Percentiles rank a stretch among this genome's conserved stretches.
Conservation (phyloP, 1,140 invertebrate genomes). For the Drosophila guanche region DNA sequence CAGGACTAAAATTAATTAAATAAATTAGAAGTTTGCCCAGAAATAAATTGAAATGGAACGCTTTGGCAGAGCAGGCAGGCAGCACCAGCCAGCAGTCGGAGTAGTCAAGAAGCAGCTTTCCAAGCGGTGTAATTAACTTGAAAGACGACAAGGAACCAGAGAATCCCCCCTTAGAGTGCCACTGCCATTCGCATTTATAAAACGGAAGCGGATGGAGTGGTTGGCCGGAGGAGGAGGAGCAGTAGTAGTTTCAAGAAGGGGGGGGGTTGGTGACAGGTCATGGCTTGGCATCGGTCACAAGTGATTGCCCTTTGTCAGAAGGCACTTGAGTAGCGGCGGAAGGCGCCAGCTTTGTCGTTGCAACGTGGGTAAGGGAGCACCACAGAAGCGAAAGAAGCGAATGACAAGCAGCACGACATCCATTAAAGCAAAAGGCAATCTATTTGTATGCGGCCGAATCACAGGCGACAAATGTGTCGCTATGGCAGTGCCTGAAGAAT, state of each 20-base stretch:
- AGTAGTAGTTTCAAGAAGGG: too few relatives aligned
- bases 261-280: conserved; percentile 15
- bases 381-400: conserved; percentile 16
- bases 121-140: conserved; percentile 55
- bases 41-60: conserved; percentile 63
- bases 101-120: background rate
- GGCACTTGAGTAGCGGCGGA: conserved; percentile 48
- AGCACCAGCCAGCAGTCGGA: background rate
- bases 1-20: conserved; percentile 61
- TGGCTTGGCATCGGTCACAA: conserved; percentile 54
- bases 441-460: background rate
- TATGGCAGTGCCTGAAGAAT: conserved; percentile 15
- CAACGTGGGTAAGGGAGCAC: conserved; percentile 15
- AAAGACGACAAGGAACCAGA: background rate
- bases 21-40: conserved; percentile 70
- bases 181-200: background rate
- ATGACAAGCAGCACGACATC: conserved; percentile 16
- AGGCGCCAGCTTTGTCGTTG: conserved; percentile 11
- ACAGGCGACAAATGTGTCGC: conserved; percentile 21
- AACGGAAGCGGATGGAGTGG: conserved; percentile 10
- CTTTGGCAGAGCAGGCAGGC: conserved; percentile 44
- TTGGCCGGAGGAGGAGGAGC: background rate
- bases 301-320: conserved; percentile 75
- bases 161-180: background rate
- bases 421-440: conserved; percentile 35